Percentiles rank a stretch among this genome's conserved stretches.
phyloP scores from a whole-genome alignment of 2,888 invertebrate species.

The Caenorhabditis sinica region DNA sequence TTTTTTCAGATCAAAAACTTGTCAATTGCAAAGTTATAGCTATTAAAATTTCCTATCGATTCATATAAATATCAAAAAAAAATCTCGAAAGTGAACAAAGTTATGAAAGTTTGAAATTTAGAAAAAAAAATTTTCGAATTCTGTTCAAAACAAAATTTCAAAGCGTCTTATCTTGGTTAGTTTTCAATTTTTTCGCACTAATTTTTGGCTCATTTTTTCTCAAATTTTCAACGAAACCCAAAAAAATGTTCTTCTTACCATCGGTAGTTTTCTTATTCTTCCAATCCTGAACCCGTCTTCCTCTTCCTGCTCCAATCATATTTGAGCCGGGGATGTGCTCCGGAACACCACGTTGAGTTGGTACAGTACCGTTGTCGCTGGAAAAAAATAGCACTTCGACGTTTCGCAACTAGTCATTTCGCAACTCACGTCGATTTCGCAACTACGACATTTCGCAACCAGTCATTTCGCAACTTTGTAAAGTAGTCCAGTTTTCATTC shows the following conservation, averaged over 20 bases:
- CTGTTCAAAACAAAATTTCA: background rate
- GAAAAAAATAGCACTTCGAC: background rate
- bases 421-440: too few species aligned
- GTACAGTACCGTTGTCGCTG: slow-evolving; percentile 14
- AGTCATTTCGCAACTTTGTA: too few species aligned
- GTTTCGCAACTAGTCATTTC: too few species aligned
- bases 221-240: background rate
- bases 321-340: slow-evolving; percentile 61
- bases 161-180: too few species aligned
- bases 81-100: background rate
- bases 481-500: too few species aligned
- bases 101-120: slow-evolving; percentile 3
- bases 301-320: slow-evolving; percentile 62
- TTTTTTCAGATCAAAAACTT: background rate
- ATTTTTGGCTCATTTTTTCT: background rate
- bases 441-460: too few species aligned
- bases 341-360: slow-evolving; percentile 14
- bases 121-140: background rate
- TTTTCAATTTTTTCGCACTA: too few species aligned
- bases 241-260: background rate
- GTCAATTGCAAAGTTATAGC: background rate
- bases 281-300: slow-evolving; percentile 22
- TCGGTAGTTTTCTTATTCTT: slow-evolving; percentile 7
- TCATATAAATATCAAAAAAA: background rate
- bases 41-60: background rate